phyloP scores from a whole-genome alignment of 2,888 invertebrate species.

The Erebia ligea region DNA sequence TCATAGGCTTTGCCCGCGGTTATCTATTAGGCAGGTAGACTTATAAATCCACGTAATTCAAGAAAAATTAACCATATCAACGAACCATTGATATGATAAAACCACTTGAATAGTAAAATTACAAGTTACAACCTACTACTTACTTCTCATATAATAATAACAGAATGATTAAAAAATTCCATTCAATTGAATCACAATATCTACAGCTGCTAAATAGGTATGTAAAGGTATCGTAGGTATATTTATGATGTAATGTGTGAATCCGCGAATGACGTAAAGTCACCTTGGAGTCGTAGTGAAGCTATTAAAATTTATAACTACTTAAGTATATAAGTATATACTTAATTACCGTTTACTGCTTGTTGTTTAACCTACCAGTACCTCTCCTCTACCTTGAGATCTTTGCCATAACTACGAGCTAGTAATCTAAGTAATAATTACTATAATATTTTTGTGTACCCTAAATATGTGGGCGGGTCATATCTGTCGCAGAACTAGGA shows the following conservation, averaged over 20 bases:
- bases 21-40: no score
- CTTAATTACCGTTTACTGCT: constrained; percentile 8
- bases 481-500: no score
- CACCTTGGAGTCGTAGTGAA: constrained; percentile 3
- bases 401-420: not conserved
- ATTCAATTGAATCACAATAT: constrained; percentile 13
- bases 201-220: not conserved
- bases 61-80: no score
- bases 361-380: not conserved
- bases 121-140: not conserved
- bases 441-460: not conserved
- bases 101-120: not conserved
- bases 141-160: not conserved
- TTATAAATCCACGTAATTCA: no score
- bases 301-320: constrained; percentile 6
- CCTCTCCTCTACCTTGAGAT: not conserved
- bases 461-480: no score
- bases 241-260: constrained; percentile 16
- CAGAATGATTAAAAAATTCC: constrained; percentile 20
- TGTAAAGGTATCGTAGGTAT: not conserved
- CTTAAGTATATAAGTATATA: not conserved
- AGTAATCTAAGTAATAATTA: not conserved
- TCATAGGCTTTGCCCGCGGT: no score
- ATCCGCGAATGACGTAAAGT: constrained; percentile 17
- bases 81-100: not conserved